These are phyloP conservation scores for Rhinolophus sinicus DNA, from an alignment of 2,113 vertebrate species.

Conservation along the genomic window DNA sequence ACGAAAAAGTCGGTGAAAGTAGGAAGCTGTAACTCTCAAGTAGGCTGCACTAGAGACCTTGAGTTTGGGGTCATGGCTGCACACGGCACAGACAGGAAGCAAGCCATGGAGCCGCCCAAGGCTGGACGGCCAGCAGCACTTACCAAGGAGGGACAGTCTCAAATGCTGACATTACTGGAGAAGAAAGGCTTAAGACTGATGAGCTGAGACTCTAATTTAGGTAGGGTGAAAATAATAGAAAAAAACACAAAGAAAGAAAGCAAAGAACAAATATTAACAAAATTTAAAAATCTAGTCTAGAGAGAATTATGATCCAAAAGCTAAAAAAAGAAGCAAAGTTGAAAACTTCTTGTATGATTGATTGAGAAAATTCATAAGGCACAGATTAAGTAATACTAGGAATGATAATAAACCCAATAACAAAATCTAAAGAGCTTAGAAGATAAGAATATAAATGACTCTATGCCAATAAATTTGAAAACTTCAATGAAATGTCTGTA, in stretches of 20 bases:
- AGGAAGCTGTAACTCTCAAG: background rate
- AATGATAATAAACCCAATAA: background rate
- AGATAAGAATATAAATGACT: background rate
- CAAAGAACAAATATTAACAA: background rate
- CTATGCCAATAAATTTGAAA: background rate
- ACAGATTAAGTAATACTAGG: background rate
- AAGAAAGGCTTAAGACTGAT: background rate
- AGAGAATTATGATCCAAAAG: background rate
- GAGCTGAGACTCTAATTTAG: background rate
- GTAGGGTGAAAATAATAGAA: background rate
- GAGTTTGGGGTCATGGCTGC: fast-evolving
- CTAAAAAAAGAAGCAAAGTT: background rate
- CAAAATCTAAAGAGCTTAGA: no score
- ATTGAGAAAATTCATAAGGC: background rate
- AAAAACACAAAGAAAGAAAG: background rate
- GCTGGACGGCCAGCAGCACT: fast-evolving
- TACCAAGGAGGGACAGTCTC: fast-evolving
- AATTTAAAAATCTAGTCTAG: background rate
- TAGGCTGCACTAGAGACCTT: no score
- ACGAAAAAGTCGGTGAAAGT: no score
- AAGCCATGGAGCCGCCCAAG: fast-evolving
- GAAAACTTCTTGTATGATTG: background rate
- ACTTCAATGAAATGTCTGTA: background rate
- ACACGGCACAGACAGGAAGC: background rate
- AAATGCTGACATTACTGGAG: fast-evolving